These are phyloP conservation scores for Dugesia japonica DNA, from an alignment of 2,888 invertebrate genomes.

Conservation along the genomic window DNA sequence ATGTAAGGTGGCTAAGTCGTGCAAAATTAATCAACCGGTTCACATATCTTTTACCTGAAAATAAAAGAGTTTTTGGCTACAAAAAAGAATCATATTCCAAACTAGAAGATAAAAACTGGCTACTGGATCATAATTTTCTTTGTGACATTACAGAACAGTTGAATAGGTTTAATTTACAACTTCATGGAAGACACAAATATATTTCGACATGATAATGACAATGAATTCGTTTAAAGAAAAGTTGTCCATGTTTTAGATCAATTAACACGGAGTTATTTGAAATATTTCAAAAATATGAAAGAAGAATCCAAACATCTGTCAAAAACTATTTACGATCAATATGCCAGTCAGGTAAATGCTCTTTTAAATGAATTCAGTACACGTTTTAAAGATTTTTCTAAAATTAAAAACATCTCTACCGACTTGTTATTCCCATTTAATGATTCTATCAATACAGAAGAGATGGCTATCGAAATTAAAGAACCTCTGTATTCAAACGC, in stretches of 20 bases:
- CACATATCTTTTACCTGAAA: neutral
- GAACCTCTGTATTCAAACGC: neutral
- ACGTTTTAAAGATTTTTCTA: slow-evolving; percentile 10
- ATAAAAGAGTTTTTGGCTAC: no score
- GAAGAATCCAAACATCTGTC: neutral
- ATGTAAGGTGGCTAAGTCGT: slow-evolving; percentile 8
- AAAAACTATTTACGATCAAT: neutral
- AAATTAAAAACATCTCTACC: neutral
- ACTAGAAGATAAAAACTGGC: slow-evolving; percentile 8
- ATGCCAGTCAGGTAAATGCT: neutral
- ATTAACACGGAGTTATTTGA: neutral
- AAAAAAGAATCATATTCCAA: slow-evolving; percentile 11
- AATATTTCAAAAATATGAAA: slow-evolving; percentile 8
- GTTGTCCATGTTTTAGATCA: neutral
- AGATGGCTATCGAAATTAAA: neutral
- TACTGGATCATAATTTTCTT: neutral
- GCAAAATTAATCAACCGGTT: neutral
- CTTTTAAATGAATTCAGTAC: slow-evolving; percentile 1
- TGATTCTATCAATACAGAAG: slow-evolving; percentile 2
- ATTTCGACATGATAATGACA: neutral
- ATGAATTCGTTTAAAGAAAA: neutral
- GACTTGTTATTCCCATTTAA: neutral
- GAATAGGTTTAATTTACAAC: slow-evolving; percentile 7
- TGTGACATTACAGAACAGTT: slow-evolving; percentile 12
- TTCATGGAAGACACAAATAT: neutral